These are phyloP conservation scores for Dendrophyllia cribrosa DNA, from an alignment of 64 coral and sea anemone genomes.

Conservation along the genomic window DNA sequence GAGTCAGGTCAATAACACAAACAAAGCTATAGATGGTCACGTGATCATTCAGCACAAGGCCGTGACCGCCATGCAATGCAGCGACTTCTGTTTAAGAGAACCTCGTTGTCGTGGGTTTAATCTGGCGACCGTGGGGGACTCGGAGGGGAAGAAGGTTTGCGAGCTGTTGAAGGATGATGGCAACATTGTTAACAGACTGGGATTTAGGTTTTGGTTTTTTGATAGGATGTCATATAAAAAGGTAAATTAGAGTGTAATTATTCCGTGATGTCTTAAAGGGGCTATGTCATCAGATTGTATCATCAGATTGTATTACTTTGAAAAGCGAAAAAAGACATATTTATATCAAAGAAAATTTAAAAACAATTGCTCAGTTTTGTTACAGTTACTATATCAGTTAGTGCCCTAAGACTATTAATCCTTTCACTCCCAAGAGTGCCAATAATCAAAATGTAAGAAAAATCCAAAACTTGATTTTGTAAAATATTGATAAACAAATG, in stretches of 20 bases:
- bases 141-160: neutral
- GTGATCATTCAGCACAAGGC: slow-evolving; percentile 1
- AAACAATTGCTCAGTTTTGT: too few species aligned
- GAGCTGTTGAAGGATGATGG: neutral
- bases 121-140: neutral
- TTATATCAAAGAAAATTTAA: too few species aligned
- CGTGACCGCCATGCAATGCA: slow-evolving; percentile 27
- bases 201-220: slow-evolving; percentile 14
- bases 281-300: too few species aligned
- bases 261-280: too few species aligned
- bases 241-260: neutral
- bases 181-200: neutral
- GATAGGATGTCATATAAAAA: slow-evolving; percentile 7
- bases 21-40: slow-evolving; percentile 36
- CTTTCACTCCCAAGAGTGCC: too few species aligned
- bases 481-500: too few species aligned
- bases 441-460: too few species aligned
- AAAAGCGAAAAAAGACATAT: too few species aligned
- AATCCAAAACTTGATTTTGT: too few species aligned
- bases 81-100: slow-evolving; percentile 54
- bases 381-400: too few species aligned
- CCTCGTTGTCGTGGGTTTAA: slow-evolving; percentile 45
- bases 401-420: too few species aligned
- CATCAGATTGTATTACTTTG: too few species aligned
- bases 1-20: neutral